These are phyloP conservation scores for Lasius platythorax DNA, from an alignment of 2,888 invertebrate species.

Conservation along the genomic window DNA sequence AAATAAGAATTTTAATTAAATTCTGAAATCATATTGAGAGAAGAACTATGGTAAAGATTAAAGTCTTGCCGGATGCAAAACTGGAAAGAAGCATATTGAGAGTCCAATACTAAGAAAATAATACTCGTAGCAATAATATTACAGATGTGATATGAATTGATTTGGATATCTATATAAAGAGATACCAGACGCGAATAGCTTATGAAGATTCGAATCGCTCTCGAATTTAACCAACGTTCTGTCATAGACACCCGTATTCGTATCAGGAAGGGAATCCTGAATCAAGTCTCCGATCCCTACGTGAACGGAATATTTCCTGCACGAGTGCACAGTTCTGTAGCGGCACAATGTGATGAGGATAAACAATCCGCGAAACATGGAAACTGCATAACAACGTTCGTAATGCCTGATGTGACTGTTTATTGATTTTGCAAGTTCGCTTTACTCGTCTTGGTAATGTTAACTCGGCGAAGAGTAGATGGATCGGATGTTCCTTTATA, in stretches of 20 bases:
- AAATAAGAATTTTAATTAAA: slow-evolving; percentile 2
- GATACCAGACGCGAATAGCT: neutral
- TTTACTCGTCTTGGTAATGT: neutral
- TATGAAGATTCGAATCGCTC: slow-evolving; percentile 26
- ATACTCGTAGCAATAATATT: neutral
- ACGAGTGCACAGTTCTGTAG: neutral
- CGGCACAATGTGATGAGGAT: slow-evolving; percentile 32
- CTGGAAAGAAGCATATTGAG: neutral
- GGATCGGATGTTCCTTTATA: neutral
- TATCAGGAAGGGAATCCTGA: slow-evolving; percentile 29
- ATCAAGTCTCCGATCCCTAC: slow-evolving; percentile 32
- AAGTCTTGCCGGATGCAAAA: neutral
- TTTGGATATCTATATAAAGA: neutral
- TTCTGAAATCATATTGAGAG: neutral
- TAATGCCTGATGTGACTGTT: neutral
- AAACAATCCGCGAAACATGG: slow-evolving; percentile 38
- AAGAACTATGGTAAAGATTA: neutral
- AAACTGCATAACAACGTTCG: slow-evolving; percentile 21
- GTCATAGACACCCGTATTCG: slow-evolving; percentile 39
- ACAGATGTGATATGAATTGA: slow-evolving; percentile 10
- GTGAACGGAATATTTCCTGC: slow-evolving; percentile 44
- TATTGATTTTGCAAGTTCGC: slow-evolving; percentile 36
- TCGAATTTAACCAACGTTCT: slow-evolving; percentile 23
- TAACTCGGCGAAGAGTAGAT: neutral
- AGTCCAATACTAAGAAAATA: neutral